These are phyloP conservation scores for Caenorhabditis sp. DNA, from an alignment of 2,888 invertebrate genomes.

Conservation along the genomic window DNA sequence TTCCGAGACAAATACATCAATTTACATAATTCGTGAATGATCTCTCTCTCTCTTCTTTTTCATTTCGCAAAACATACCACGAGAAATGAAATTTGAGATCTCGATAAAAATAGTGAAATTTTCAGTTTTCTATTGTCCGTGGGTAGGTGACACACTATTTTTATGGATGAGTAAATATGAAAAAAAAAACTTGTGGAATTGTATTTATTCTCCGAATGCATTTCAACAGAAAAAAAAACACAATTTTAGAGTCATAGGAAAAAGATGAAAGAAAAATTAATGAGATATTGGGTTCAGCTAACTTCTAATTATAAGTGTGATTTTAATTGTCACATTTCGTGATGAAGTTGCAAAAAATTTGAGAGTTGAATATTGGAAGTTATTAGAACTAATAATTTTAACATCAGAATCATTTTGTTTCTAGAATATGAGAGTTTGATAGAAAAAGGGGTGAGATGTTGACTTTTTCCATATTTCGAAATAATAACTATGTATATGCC, in stretches of 20 bases:
- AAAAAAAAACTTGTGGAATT: not conserved
- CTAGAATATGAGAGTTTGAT: too few species aligned
- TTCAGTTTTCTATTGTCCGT: not conserved
- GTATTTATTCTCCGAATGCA: not conserved
- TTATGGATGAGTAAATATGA: not conserved
- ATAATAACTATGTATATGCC: too few species aligned
- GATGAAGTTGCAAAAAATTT: too few species aligned
- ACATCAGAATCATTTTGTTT: too few species aligned
- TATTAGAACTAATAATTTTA: too few species aligned
- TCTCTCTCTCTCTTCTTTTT: not conserved
- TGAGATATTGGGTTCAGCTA: not conserved
- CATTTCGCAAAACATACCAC: not conserved
- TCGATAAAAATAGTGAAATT: not conserved
- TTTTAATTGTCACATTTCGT: too few species aligned
- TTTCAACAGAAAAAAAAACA: not conserved
- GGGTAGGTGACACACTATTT: not conserved
- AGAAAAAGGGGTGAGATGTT: too few species aligned
- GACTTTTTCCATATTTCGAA: too few species aligned
- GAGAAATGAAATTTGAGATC: not conserved
- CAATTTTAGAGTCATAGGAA: too few species aligned
- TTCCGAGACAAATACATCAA: not conserved
- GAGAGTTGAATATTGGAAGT: too few species aligned
- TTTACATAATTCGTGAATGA: not conserved
- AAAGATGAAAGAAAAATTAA: too few species aligned
- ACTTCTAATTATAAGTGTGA: too few species aligned